Evolutionary conservation across 2,888 invertebrate genomes (phyloP), one percentile per base, ranked within the genome.

Genomic region (Coleophora flavipennella): DNA sequence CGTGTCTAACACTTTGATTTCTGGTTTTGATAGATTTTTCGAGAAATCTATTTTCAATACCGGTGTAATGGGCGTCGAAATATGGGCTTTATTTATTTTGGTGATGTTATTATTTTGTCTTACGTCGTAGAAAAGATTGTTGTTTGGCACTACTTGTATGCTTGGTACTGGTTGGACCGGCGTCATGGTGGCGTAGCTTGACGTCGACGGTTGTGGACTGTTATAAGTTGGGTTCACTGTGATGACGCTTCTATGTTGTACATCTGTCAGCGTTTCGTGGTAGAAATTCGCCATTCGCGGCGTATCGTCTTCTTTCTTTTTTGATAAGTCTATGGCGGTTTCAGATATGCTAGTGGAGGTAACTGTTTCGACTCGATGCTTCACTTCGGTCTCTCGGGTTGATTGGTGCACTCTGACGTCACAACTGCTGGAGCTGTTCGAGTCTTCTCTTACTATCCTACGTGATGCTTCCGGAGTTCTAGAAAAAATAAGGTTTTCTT

Each of bases 41-140:
- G 78, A 56, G 41, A 81, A 84, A 50, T 83, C 83, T 63, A 84
- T 84, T 40, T 84, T 84, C 33, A 84, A 38, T 4, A 84, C 61
- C 0, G 81, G 83, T 0, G 77, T 71, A 2, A 73, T 47, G 0
- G 77, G 73, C 1, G 70, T 65, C 0, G 67, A 59, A 0, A 60
- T 54, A 2, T 50, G 49, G 0, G 62, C 60, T 10, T 4, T 28
- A n/a, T n/a, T 11, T 2, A 13, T 1, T 13, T n/a, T n/a, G 1
- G 52, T 37, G 1, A 49, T 38, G 13, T 40, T 46, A 32, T 49
- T 58, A 28, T 53, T 54, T 25, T 50, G 49, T 13, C 55, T 57
- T 39, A 59, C 50, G 33, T 57, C 40, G 31, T 46, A 55, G 42
- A 55, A 58, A 33, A 53, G 50, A 36, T 54, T 62, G 54, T 69